Evolutionary conservation across 2,113 vertebrate genomes (phyloP).

Genomic region (Tachuris rubrigastra): DNA sequence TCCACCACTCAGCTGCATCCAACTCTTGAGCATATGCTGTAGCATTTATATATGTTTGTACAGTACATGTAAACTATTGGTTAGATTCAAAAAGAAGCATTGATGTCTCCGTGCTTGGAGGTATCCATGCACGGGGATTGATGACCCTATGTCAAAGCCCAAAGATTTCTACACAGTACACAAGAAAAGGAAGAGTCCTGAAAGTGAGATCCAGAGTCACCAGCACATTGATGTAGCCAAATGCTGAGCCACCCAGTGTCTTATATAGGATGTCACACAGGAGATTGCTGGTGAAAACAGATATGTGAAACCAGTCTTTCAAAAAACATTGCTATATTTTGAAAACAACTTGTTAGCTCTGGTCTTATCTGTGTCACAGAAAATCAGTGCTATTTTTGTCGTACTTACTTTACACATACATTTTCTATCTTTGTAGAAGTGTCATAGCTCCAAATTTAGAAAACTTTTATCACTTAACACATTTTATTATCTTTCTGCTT

Average conservation of each 20-base stretch:
- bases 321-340: background rate
- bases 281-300: background rate
- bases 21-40: rapidly evolving
- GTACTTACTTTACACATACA: background rate
- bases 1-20: background rate
- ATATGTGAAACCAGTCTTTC: background rate
- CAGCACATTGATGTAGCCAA: background rate
- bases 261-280: background rate
- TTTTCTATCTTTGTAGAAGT: background rate
- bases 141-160: background rate
- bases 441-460: background rate
- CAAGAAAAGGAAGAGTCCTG: background rate
- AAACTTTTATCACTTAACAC: background rate
- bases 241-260: background rate
- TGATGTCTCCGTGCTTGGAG: background rate
- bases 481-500: background rate
- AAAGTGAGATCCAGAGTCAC: background rate
- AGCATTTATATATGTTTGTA: background rate
- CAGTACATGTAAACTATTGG: background rate
- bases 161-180: background rate
- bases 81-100: background rate
- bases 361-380: background rate
- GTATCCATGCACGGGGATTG: background rate
- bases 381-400: background rate
- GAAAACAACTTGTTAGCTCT: background rate